phyloP scores from a whole-genome alignment of 2,888 invertebrate genomes.

The Steinernema hermaphroditum region DNA sequence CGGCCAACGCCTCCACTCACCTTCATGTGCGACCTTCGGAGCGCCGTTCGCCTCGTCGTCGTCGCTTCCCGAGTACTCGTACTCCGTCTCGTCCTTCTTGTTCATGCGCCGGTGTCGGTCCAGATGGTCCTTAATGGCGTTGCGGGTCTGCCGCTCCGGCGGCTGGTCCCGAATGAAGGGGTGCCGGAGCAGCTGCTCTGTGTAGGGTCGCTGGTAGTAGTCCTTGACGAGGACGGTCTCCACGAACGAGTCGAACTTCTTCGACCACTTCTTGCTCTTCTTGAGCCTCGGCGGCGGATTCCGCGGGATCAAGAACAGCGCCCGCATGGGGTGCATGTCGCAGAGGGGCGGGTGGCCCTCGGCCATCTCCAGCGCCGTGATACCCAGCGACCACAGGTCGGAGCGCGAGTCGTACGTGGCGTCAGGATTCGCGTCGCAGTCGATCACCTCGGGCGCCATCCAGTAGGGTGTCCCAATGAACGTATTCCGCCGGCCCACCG shows the following conservation, averaged over 20 bases:
- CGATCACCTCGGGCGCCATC: constrained; percentile 99
- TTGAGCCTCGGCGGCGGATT: constrained; percentile 96
- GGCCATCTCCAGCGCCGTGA: constrained; percentile 99
- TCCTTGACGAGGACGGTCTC: constrained; percentile 87
- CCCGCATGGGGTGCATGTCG: constrained; percentile 97
- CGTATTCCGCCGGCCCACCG: constrained; percentile 96
- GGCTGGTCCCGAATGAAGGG: constrained; percentile 98
- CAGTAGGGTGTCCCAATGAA: constrained; percentile 82
- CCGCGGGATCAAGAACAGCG: constrained; percentile 90
- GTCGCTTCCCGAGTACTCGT: constrained; percentile 86
- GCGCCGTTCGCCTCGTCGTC: constrained; percentile 95
- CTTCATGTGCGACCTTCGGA: constrained; percentile 74
- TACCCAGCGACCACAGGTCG: constrained; percentile 74
- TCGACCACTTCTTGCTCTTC: constrained; percentile 72
- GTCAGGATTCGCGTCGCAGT: constrained; percentile 99
- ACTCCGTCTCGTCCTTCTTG: constrained; percentile 63
- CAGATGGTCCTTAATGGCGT: constrained; percentile 98
- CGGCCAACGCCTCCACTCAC: neutral
- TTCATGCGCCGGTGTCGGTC: constrained; percentile 76
- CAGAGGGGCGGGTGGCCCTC: constrained; percentile 80
- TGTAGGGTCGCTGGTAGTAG: constrained; percentile 96
- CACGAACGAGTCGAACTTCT: constrained; percentile 92
- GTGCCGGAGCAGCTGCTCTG: constrained; percentile 94
- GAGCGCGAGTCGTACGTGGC: constrained; percentile 89
- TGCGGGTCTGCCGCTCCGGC: constrained; percentile 94